Percentiles rank a stretch among this genome's conserved stretches.
These are phyloP conservation scores for Tragelaphus imberbis DNA, from an alignment of 2,113 vertebrate species.

Conservation along the genomic window DNA sequence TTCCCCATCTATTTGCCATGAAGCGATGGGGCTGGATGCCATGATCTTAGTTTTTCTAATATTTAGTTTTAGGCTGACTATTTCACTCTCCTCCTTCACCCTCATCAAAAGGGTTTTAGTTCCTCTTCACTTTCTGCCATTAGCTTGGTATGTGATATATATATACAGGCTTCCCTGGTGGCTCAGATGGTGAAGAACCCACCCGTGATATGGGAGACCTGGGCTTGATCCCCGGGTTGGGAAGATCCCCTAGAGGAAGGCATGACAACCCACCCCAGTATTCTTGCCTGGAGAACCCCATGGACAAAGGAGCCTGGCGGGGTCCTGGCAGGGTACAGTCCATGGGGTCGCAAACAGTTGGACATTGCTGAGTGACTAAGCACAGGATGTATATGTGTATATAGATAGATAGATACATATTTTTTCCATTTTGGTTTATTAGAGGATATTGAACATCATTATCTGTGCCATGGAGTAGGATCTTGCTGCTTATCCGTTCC, in stretches of 20 bases:
- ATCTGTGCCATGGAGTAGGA: neutral
- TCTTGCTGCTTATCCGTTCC: neutral
- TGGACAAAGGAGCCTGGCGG: neutral
- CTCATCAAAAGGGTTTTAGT: neutral
- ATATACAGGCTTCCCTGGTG: neutral
- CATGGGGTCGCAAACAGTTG: neutral
- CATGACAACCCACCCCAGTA: neutral
- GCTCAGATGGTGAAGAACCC: neutral
- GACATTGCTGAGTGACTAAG: fast-evolving
- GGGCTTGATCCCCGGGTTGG: neutral
- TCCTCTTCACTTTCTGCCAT: neutral
- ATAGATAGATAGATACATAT: neutral
- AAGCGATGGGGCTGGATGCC: neutral
- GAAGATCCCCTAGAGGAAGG: neutral
- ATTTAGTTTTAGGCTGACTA: neutral
- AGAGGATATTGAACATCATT: neutral
- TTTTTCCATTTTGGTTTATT: neutral
- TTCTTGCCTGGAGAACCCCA: neutral
- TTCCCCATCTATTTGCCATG: neutral
- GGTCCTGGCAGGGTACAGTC: neutral
- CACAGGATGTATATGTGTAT: neutral
- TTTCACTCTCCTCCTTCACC: neutral
- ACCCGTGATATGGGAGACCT: fast-evolving
- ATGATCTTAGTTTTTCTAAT: neutral
- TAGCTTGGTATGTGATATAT: neutral